These are phyloP conservation scores for Delichon dasypus DNA, from an alignment of 2,797 vertebrate species.

Conservation along the genomic window DNA sequence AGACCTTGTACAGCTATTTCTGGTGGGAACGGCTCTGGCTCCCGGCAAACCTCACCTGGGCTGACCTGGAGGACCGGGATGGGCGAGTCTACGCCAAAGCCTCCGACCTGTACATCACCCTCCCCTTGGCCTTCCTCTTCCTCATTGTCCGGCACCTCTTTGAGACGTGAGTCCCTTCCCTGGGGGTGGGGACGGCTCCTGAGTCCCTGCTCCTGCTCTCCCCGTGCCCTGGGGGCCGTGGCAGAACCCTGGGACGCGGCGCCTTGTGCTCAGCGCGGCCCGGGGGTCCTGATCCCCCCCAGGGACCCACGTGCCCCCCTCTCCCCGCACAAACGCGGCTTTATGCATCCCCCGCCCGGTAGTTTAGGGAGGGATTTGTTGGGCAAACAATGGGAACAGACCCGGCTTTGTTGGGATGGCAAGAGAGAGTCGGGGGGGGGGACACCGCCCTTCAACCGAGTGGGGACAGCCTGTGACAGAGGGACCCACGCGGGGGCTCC, in stretches of 20 bases:
- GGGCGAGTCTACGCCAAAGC: conserved; percentile 88
- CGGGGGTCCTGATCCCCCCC: neutral
- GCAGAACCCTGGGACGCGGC: neutral
- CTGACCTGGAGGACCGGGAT: conserved; percentile 88
- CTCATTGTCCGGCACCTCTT: conserved; percentile 88
- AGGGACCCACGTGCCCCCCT: accelerated
- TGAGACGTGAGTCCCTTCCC: conserved; percentile 83
- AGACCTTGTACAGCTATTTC: conserved; percentile 85
- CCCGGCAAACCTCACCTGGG: conserved; percentile 91
- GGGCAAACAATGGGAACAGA: conserved; percentile 48
- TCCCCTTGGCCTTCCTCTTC: conserved; percentile 91
- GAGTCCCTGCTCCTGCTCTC: accelerated
- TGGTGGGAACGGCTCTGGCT: conserved; percentile 97
- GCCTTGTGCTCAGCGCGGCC: neutral
- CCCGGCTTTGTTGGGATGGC: neutral
- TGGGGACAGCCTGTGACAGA: neutral
- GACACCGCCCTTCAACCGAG: accelerated
- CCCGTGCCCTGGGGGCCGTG: accelerated
- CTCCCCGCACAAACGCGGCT: neutral
- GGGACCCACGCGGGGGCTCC: neutral
- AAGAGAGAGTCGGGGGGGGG: neutral
- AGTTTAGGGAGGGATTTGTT: neutral
- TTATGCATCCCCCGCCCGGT: neutral
- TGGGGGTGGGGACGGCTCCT: neutral
- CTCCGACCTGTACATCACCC: conserved; percentile 85